Conservation (phyloP, 1,140 invertebrate genomes). For the Physella acuta region DNA sequence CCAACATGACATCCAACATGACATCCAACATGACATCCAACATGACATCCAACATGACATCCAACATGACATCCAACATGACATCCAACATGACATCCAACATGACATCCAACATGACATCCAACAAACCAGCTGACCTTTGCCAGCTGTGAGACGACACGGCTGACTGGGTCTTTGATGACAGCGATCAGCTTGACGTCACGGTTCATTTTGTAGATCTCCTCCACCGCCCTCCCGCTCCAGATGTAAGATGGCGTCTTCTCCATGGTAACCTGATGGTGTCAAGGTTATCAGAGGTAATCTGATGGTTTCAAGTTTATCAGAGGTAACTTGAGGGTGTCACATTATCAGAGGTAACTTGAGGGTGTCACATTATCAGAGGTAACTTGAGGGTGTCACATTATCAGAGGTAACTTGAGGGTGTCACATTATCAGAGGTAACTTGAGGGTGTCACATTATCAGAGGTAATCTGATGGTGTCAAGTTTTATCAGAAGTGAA, state of each 20-base stretch:
- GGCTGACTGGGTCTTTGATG: conserved; percentile 84
- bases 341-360: conserved; percentile 31
- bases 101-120: conserved; percentile 43
- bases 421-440: no score
- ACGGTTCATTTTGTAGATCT: conserved; percentile 84
- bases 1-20: no score
- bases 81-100: conserved; percentile 55
- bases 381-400: no score
- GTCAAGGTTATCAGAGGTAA: conserved; percentile 61
- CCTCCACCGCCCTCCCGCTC: conserved; percentile 72
- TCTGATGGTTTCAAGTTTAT: conserved; percentile 53
- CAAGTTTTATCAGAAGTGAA: no score
- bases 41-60: no score
- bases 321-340: conserved; percentile 57
- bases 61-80: no score
- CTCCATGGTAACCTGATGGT: conserved; percentile 60
- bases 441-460: no score
- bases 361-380: no score
- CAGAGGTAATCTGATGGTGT: no score
- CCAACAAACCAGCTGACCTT: conserved; percentile 72
- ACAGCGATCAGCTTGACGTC: conserved; percentile 83
- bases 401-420: no score
- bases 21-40: no score
- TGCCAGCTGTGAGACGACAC: conserved; percentile 86
- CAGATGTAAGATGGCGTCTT: conserved; percentile 65